These are phyloP conservation scores for Nysson spinosus DNA, from an alignment of 2,888 invertebrate genomes.

Conservation along the genomic window DNA sequence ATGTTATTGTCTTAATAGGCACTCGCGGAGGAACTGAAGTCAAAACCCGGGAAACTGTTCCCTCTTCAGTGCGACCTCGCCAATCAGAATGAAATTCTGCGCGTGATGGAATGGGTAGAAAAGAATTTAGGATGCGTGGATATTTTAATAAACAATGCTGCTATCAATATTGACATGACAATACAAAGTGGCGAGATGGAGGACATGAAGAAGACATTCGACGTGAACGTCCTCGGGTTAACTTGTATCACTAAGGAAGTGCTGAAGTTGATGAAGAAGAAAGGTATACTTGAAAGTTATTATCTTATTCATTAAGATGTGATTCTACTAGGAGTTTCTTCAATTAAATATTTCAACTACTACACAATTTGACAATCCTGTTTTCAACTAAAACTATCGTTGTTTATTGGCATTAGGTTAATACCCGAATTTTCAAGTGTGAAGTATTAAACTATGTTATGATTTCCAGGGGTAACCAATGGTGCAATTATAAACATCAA, in stretches of 20 bases:
- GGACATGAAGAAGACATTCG: constrained; percentile 54
- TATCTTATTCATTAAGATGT: neutral
- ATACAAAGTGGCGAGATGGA: constrained; percentile 54
- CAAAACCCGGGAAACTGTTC: constrained; percentile 69
- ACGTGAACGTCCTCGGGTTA: constrained; percentile 56
- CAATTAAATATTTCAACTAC: too few species aligned
- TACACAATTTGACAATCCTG: too few species aligned
- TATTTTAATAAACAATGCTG: constrained; percentile 81
- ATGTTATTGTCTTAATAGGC: constrained; percentile 23
- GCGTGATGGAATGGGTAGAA: constrained; percentile 79
- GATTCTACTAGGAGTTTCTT: too few species aligned
- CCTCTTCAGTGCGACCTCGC: constrained; percentile 79
- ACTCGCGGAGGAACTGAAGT: constrained; percentile 56
- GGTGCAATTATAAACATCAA: constrained; percentile 60
- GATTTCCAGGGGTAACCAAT: constrained; percentile 45
- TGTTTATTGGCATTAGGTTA: too few species aligned
- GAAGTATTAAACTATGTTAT: too few species aligned
- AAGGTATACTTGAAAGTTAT: constrained; percentile 34
- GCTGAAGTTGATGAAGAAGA: constrained; percentile 57
- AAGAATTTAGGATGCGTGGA: constrained; percentile 79
- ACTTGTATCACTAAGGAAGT: constrained; percentile 51
- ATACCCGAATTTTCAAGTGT: too few species aligned
- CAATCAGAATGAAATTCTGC: constrained; percentile 78
- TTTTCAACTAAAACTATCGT: too few species aligned
- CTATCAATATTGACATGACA: constrained; percentile 66